Conservation (phyloP, 2,888 invertebrate genomes). For the Gryllus longicercus region DNA sequence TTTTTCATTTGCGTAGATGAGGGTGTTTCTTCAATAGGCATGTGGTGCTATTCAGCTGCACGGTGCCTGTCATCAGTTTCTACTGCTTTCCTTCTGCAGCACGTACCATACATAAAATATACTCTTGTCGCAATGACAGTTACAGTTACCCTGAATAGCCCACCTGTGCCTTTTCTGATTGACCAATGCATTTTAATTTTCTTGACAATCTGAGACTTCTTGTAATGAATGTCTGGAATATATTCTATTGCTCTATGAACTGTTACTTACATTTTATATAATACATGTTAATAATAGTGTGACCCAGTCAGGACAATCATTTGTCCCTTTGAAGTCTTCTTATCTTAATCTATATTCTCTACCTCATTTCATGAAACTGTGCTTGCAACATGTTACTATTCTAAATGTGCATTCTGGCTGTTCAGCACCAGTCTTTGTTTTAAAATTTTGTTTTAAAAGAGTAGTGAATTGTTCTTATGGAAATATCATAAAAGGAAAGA, state of each 20-base stretch:
- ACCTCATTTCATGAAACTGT: constrained; percentile 25
- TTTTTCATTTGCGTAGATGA: not conserved
- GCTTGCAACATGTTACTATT: constrained; percentile 18
- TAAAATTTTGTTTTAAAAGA: not conserved
- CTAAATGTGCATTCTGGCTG: constrained; percentile 7
- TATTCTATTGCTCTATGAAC: not conserved
- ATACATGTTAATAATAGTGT: constrained; percentile 10
- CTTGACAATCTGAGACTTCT: constrained; percentile 9
- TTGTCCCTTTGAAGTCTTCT: constrained; percentile 22
- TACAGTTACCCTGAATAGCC: constrained; percentile 1
- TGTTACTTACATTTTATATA: constrained; percentile 17
- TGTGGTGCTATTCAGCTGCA: not conserved
- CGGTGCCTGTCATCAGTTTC: not conserved
- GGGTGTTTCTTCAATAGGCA: not conserved
- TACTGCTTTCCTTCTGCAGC: not conserved
- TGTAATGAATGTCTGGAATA: not conserved
- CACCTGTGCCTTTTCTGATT: constrained; percentile 17
- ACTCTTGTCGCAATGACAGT: not conserved
- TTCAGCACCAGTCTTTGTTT: not conserved
- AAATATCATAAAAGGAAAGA: not conserved
- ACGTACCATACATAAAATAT: not conserved
- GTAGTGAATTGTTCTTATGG: not conserved
- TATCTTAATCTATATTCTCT: constrained; percentile 7
- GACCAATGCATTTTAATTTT: not conserved
- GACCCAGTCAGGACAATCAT: constrained; percentile 27